A percentile compares a stretch with the other conserved stretches of the same genome.
phyloP scores from a whole-genome alignment of 92 coral and sea anemone genomes.

The Umimayanthus kanabou region DNA sequence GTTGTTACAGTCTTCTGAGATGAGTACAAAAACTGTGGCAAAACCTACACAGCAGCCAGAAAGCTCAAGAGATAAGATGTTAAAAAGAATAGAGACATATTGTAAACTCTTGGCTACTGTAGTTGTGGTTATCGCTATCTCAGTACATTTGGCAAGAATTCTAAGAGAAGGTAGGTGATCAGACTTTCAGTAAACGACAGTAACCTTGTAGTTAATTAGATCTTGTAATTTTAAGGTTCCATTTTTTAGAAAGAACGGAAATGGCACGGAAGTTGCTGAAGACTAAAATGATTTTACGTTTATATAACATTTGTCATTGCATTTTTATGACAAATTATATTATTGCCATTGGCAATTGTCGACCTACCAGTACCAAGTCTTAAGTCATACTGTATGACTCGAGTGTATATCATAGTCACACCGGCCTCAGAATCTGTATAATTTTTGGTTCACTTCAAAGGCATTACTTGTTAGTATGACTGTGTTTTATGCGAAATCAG shows the following conservation, averaged over 20 bases:
- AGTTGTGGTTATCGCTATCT: conserved; percentile 62
- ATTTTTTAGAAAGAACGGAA: not conserved
- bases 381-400: too few relatives aligned
- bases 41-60: not conserved
- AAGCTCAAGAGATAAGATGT: conserved; percentile 3
- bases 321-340: too few relatives aligned
- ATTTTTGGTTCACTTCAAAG: too few relatives aligned
- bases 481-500: too few relatives aligned
- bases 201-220: not conserved
- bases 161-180: conserved; percentile 61
- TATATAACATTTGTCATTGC: too few relatives aligned
- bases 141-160: conserved; percentile 77
- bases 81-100: conserved; percentile 55
- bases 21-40: conserved; percentile 10
- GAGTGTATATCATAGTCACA: too few relatives aligned
- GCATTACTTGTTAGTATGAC: too few relatives aligned
- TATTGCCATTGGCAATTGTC: too few relatives aligned
- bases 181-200: not conserved
- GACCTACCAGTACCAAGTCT: too few relatives aligned
- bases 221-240: not conserved
- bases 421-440: too few relatives aligned
- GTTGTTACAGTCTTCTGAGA: not conserved
- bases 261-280: not conserved
- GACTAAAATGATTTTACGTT: too few relatives aligned
- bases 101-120: conserved; percentile 79